phyloP scores from a whole-genome alignment of 2,797 vertebrate species.

The Onychomys leucogaster region DNA sequence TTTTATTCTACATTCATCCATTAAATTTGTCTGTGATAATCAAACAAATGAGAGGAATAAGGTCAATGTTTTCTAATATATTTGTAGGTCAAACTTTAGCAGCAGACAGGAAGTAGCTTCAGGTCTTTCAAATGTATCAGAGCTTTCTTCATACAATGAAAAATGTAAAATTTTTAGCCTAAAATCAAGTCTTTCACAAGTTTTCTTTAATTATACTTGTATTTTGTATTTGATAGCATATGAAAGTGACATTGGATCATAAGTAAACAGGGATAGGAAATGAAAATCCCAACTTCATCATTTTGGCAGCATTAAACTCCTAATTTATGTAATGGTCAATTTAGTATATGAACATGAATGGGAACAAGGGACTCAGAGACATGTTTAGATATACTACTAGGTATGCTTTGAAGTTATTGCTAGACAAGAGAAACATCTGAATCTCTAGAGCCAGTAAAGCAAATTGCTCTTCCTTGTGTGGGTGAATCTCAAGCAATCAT shows the following conservation, averaged over 20 bases:
- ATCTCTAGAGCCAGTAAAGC: neutral
- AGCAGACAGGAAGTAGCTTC: neutral
- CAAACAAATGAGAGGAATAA: neutral
- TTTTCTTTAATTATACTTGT: conserved; percentile 40
- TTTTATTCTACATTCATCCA: neutral
- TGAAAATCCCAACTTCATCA: neutral
- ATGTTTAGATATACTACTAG: neutral
- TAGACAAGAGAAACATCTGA: neutral
- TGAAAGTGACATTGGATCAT: neutral
- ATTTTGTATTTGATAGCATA: neutral
- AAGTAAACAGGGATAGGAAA: neutral
- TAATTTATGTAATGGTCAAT: neutral
- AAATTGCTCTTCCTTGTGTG: neutral
- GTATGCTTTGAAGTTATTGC: neutral
- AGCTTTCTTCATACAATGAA: neutral
- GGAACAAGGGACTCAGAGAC: neutral
- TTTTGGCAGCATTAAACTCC: neutral
- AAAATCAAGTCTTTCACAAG: neutral
- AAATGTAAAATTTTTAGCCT: neutral
- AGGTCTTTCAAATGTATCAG: neutral
- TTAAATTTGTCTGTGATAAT: neutral
- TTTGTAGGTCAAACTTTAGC: neutral
- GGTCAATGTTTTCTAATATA: neutral
- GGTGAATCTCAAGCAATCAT: neutral
- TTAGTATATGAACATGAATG: neutral